Conservation (phyloP, 2,113 vertebrate species). For the Entelurus aequoreus region DNA sequence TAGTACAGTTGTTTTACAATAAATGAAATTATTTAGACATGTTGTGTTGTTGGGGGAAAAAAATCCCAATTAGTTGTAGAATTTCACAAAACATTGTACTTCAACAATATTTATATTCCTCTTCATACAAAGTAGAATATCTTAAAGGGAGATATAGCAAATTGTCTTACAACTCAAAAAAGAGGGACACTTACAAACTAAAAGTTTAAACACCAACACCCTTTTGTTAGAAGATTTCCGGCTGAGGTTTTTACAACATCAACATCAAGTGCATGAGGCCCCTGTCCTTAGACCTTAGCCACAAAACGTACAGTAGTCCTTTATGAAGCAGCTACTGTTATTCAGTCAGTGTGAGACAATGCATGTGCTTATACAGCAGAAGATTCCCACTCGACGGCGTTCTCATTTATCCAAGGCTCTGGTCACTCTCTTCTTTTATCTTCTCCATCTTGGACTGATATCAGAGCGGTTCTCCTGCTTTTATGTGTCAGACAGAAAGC, state of each 20-base stretch:
- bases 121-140: too few species aligned
- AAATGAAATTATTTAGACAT: too few species aligned
- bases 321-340: background rate
- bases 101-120: too few species aligned
- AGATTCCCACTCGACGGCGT: background rate
- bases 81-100: too few species aligned
- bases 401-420: background rate
- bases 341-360: slow-evolving; percentile 1
- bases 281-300: background rate
- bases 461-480: slow-evolving; percentile 58
- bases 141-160: too few species aligned
- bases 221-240: background rate
- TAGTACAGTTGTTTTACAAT: too few species aligned
- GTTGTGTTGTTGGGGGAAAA: too few species aligned
- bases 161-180: too few species aligned
- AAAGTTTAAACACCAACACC: background rate
- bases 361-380: background rate
- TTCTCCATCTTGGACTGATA: slow-evolving; percentile 50
- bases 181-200: background rate
- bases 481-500: slow-evolving; percentile 40
- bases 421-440: slow-evolving; percentile 16
- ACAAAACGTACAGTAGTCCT: background rate
- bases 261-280: background rate
- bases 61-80: too few species aligned
- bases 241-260: background rate